Percentiles rank a stretch among this genome's conserved stretches.
Evolutionary conservation across 2,888 invertebrate species (phyloP).

Genomic region (Eremobia ochroleuca): DNA sequence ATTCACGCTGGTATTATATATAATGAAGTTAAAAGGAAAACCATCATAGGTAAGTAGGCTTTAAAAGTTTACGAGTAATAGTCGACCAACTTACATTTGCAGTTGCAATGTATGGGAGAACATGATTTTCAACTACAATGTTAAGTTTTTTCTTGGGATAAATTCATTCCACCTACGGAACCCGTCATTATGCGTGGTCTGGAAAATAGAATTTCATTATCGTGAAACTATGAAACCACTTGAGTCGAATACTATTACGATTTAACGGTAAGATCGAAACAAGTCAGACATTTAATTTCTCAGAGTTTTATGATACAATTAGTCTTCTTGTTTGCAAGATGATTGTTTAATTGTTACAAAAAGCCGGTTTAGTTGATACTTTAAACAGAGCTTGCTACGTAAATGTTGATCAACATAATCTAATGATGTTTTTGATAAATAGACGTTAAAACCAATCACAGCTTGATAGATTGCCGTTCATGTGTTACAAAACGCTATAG

Average conservation of each 20-base stretch:
- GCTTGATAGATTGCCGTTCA: constrained; percentile 81
- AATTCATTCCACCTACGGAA: too few species aligned
- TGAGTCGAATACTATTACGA: background rate
- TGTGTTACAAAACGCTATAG: constrained; percentile 82
- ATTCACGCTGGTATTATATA: too few species aligned
- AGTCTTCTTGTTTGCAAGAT: constrained; percentile 22
- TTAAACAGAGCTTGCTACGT: constrained; percentile 32
- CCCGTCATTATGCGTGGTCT: too few species aligned
- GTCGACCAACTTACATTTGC: too few species aligned
- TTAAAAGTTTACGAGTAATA: too few species aligned
- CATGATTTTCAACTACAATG: too few species aligned
- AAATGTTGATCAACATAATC: constrained; percentile 62
- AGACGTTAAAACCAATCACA: constrained; percentile 77
- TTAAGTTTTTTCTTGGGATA: too few species aligned
- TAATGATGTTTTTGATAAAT: constrained; percentile 85
- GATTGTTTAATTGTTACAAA: constrained; percentile 42
- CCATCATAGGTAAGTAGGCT: too few species aligned
- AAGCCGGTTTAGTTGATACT: constrained; percentile 18
- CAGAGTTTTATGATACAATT: constrained; percentile 13
- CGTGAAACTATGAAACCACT: background rate
- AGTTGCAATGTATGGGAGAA: too few species aligned
- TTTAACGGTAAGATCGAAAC: background rate
- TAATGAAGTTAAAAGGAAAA: too few species aligned
- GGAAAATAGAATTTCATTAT: constrained; percentile 2
- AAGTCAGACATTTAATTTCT: background rate